These are phyloP conservation scores for Pandemis cinnamomeana DNA, from an alignment of 2,888 invertebrate species.

Conservation along the genomic window DNA sequence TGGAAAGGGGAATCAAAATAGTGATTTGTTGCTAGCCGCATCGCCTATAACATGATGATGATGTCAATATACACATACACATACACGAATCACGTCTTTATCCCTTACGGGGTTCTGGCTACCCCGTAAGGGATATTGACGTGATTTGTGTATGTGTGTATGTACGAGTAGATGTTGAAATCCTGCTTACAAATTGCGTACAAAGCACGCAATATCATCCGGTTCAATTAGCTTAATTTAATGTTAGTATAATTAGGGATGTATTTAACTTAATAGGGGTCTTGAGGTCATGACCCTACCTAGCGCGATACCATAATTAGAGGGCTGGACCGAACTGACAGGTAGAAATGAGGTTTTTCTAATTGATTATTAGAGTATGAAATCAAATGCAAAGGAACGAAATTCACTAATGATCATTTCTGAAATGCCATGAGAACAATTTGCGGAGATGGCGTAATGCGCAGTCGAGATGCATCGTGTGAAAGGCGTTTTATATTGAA, in stretches of 20 bases:
- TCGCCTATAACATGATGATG: too few relatives aligned
- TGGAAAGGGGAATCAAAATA: too few relatives aligned
- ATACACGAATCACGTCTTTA: too few relatives aligned
- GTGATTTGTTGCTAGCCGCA: too few relatives aligned
- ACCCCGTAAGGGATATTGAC: too few relatives aligned
- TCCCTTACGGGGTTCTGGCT: too few relatives aligned
- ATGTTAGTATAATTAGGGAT: background rate
- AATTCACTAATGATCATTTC: slow-evolving; percentile 26
- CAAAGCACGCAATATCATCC: background rate
- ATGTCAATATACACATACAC: too few relatives aligned
- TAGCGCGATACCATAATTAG: slow-evolving; percentile 8
- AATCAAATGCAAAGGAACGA: slow-evolving; percentile 15
- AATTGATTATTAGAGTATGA: slow-evolving; percentile 24
- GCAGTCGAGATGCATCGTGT: background rate
- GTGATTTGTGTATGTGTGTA: too few relatives aligned
- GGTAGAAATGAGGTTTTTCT: background rate
- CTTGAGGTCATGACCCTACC: background rate
- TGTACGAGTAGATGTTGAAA: too few relatives aligned
- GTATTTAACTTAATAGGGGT: background rate
- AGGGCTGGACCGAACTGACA: slow-evolving; percentile 11
- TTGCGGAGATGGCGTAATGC: slow-evolving; percentile 2
- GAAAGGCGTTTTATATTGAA: slow-evolving; percentile 14
- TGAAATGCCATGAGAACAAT: slow-evolving; percentile 30
- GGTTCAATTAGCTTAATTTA: background rate
- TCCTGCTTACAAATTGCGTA: too few relatives aligned